A percentile compares a stretch with the other conserved stretches of the same genome.
Evolutionary conservation across 2,113 vertebrate species (phyloP).

Genomic region (Rattus norvegicus): GRCr8 NC_086028.1:97445501-97446000

Average conservation of each 20-base stretch:
- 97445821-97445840: neutral
- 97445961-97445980: neutral
- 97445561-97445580: neutral
- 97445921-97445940: neutral
- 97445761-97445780: neutral
- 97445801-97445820: neutral
- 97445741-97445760: too few relatives aligned
- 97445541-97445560: neutral
- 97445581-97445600: neutral
- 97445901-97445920: neutral
- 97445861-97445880: neutral
- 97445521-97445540: neutral
- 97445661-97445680: too few relatives aligned
- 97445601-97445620: neutral
- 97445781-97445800: neutral
- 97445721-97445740: neutral
- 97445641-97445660: neutral
- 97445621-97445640: neutral
- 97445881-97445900: neutral
- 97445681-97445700: neutral
- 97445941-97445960: neutral
- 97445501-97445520: neutral
- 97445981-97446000: neutral
- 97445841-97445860: neutral
- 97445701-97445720: rapidly evolving